Conservation (phyloP, 2,888 invertebrate genomes). For the Galerucella calmariensis region DNA sequence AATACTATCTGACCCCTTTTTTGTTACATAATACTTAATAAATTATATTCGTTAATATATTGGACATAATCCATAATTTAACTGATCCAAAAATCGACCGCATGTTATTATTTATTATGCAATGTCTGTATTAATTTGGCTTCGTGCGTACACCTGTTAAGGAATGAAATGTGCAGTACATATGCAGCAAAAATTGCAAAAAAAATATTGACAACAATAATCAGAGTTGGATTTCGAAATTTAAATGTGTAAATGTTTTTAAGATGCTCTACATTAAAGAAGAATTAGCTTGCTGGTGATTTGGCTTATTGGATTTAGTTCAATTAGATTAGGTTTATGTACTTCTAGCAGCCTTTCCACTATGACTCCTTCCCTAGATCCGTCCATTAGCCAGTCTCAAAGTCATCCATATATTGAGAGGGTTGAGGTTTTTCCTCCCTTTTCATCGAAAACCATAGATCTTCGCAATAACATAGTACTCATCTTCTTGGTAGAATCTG, state of each 20-base stretch:
- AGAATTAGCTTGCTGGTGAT: too few species aligned
- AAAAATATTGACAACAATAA: not conserved
- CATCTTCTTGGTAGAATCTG: too few species aligned
- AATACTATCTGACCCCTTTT: conserved; percentile 3
- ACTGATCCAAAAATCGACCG: not conserved
- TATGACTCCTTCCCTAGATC: too few species aligned
- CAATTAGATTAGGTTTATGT: too few species aligned
- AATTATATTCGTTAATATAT: not conserved
- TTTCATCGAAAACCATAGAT: too few species aligned
- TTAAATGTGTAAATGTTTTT: not conserved
- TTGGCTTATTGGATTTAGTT: too few species aligned
- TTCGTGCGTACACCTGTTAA: conserved; percentile 2
- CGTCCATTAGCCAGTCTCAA: too few species aligned
- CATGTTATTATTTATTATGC: not conserved
- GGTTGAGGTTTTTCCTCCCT: too few species aligned
- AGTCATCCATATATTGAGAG: too few species aligned
- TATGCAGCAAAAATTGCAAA: not conserved
- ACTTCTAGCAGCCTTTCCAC: too few species aligned
- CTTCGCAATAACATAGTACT: too few species aligned
- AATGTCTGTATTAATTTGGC: not conserved
- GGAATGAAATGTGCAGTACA: not conserved
- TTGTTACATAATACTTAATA: conserved; percentile 3
- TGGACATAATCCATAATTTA: not conserved
- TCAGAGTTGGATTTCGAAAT: not conserved
- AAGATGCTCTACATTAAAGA: too few species aligned